Conservation (phyloP, 2,113 vertebrate species). For the Platycercus adscitus region DNA sequence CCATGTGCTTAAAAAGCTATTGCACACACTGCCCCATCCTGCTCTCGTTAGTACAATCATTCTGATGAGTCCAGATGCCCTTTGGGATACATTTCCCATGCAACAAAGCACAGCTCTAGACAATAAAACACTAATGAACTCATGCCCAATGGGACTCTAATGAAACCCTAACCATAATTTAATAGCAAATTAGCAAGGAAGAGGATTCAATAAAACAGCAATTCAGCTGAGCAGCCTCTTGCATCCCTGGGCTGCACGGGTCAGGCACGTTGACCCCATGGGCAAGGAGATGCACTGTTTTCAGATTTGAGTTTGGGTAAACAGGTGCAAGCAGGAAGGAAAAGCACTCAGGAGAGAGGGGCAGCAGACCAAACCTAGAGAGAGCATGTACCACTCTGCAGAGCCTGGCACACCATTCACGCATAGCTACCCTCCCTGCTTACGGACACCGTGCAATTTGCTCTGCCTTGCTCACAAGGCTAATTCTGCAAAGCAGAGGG, state of each 20-base stretch:
- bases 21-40: not conserved
- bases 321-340: not conserved
- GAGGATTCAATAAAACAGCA: not conserved
- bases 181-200: not conserved
- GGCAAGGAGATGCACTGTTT: not conserved
- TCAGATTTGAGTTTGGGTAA: not conserved
- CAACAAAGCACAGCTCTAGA: not conserved
- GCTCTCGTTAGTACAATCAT: not conserved
- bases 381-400: accelerated
- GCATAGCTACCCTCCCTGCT: not conserved
- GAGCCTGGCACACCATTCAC: accelerated
- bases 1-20: not conserved
- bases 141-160: not conserved
- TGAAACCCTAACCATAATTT: not conserved
- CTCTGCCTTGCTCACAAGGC: not conserved
- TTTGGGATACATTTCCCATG: not conserved
- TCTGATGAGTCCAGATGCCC: accelerated
- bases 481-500: not conserved
- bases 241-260: accelerated
- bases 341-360: not conserved
- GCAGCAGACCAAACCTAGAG: not conserved
- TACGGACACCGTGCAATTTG: not conserved
- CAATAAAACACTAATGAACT: not conserved
- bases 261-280: accelerated
- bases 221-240: not conserved